Evolutionary conservation across 2,888 invertebrate species (phyloP), one percentile per base, ranked within the genome.

Genomic region (Scaptomyza tumidula): DNA sequence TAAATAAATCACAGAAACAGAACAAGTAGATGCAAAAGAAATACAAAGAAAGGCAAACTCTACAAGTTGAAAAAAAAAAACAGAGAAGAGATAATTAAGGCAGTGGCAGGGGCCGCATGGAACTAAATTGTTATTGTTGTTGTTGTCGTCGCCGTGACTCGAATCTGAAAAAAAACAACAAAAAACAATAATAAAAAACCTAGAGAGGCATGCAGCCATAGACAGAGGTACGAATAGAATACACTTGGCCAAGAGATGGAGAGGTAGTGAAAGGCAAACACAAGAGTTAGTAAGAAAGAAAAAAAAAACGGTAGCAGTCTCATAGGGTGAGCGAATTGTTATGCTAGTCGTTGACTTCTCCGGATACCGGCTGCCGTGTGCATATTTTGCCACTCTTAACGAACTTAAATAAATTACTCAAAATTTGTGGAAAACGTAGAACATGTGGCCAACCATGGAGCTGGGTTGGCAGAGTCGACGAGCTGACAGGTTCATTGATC

Each of bases 301-400:
- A 53, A 60, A 60, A 33, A 63, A 84, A 85, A 86, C 85, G 77
- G 85, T 86, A 86, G 85, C 85, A 55, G 81, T 74, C 85, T 79
- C 85, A 88, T 86, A 88, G 89, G 85, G 85, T 70, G 85, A 86
- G 85, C 87, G 89, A 86, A 88, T 86, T 88, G 85, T 88, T 88
- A 88, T 81, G 88, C 86, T 84, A 83, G 87, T 84, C 86, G 75
- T 81, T 71, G 75, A 69, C 85, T 84, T 70, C 78, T 73, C 59
- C 55, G 11, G 41, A 41, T 60, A 59, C 56, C 52, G 61, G 52
- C 62, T 62, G 55, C 78, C 62, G 62, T 77, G 82, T 75, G 86
- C 78, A 88, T 83, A 86, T 86, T 85, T 85, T 73, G 88, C 85
- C 81, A 74, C 66, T 70, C 72, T 84, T 62, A 71, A 83, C 85